phyloP scores from a whole-genome alignment of 2,797 vertebrate genomes.

The Dendrocincla fuliginosa region DNA sequence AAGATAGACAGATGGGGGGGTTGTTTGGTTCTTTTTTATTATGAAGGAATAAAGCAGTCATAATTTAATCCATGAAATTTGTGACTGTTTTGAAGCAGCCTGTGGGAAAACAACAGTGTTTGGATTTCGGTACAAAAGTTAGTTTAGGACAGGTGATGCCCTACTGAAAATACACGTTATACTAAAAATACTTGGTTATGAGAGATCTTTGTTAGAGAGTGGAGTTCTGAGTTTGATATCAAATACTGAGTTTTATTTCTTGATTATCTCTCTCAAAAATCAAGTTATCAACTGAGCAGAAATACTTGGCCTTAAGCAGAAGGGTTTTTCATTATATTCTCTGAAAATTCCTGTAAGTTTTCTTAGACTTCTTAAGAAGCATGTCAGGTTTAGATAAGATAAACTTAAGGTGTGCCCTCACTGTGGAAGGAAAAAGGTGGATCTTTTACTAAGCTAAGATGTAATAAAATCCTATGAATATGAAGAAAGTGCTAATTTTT shows the following conservation, averaged over 20 bases:
- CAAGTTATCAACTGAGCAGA: neutral
- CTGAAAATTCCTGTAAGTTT: conserved; percentile 4
- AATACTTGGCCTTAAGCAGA: neutral
- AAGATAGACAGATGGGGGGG: neutral
- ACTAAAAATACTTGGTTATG: neutral
- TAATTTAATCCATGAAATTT: neutral
- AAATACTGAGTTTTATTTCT: neutral
- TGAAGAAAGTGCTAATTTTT: neutral
- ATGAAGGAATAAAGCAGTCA: neutral
- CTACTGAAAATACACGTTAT: neutral
- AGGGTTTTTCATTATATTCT: neutral
- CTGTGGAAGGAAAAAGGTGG: neutral
- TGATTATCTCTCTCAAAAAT: neutral
- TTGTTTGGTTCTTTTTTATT: neutral
- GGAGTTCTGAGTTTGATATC: neutral
- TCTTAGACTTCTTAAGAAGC: neutral
- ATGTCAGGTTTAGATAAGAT: neutral
- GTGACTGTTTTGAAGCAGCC: neutral
- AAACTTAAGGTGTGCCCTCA: neutral
- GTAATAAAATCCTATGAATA: neutral
- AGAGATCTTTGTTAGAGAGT: neutral
- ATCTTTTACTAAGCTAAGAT: neutral
- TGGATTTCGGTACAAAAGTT: neutral
- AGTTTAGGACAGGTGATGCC: neutral
- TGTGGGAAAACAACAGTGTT: neutral